These are phyloP conservation scores for Oncopeltus fasciatus DNA, from an alignment of 1,140 invertebrate genomes.

Conservation along the genomic window DNA sequence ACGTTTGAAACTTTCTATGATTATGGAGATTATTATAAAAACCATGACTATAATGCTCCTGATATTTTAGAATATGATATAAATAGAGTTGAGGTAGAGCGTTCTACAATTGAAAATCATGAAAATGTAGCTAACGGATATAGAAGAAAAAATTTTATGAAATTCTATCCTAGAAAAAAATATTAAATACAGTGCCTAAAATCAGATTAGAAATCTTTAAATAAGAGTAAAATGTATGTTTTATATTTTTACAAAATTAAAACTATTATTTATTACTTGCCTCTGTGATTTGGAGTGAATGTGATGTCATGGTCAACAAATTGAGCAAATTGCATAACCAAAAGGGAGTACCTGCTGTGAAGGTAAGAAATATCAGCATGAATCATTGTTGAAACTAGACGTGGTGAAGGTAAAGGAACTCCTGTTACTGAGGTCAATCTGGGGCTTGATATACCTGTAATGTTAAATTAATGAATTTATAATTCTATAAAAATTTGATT, in stretches of 20 bases:
- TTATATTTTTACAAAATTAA: no score
- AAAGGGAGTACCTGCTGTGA: slow-evolving; percentile 75
- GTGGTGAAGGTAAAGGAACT: slow-evolving; percentile 56
- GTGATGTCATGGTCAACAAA: slow-evolving; percentile 85
- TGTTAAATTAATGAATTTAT: neutral
- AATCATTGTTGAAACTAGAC: slow-evolving; percentile 68
- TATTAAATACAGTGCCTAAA: neutral
- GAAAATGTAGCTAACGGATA: no score
- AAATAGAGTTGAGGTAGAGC: neutral
- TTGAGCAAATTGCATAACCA: slow-evolving; percentile 87
- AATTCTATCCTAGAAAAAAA: no score
- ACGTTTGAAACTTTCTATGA: neutral
- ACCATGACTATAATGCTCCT: no score
- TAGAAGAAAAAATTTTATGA: no score
- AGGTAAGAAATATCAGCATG: slow-evolving; percentile 74
- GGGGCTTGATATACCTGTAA: slow-evolving; percentile 55
- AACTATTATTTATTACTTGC: slow-evolving; percentile 26
- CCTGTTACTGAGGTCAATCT: slow-evolving; percentile 57
- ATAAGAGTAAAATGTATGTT: no score
- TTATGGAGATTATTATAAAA: neutral
- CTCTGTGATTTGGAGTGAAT: slow-evolving; percentile 80
- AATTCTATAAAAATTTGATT: no score
- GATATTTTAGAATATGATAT: neutral
- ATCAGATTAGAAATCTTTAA: neutral
- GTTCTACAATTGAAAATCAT: no score